A percentile compares a stretch with the other conserved stretches of the same genome.
Evolutionary conservation across 2,797 vertebrate genomes (phyloP).

Genomic region (Taeniopygia guttata): DNA sequence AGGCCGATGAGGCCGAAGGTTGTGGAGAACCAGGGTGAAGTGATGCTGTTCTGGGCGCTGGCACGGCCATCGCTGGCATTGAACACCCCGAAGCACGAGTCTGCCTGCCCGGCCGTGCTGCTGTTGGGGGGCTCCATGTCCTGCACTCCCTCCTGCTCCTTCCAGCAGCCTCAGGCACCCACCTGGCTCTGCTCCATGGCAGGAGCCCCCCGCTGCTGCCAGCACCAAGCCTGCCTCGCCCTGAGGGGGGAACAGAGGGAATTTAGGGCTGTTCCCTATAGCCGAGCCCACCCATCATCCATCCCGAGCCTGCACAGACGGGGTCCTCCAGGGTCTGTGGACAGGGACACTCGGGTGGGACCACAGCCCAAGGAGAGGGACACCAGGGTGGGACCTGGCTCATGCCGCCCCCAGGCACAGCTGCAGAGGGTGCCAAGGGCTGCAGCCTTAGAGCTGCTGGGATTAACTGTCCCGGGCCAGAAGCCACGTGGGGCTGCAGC

Average conservation of each 20-base stretch:
- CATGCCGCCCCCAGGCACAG: fast-evolving
- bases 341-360: not conserved
- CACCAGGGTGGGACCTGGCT: fast-evolving
- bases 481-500: not conserved
- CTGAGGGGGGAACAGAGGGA: not conserved
- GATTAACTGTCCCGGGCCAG: not conserved
- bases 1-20: constrained; percentile 84
- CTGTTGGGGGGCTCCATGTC: not conserved
- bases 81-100: constrained; percentile 59
- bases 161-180: not conserved
- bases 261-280: not conserved
- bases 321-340: not conserved
- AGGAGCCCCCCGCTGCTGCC: fast-evolving
- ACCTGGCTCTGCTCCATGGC: not conserved
- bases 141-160: not conserved
- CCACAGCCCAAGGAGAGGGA: too few relatives aligned
- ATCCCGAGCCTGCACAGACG: fast-evolving
- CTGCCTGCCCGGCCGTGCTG: fast-evolving
- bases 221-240: fast-evolving
- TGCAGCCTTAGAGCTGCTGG: not conserved
- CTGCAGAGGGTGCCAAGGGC: not conserved
- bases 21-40: constrained; percentile 81
- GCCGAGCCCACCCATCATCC: not conserved
- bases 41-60: not conserved
- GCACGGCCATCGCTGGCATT: not conserved